phyloP scores from a whole-genome alignment of 2,888 invertebrate species.

The Latheticus oryzae region DNA sequence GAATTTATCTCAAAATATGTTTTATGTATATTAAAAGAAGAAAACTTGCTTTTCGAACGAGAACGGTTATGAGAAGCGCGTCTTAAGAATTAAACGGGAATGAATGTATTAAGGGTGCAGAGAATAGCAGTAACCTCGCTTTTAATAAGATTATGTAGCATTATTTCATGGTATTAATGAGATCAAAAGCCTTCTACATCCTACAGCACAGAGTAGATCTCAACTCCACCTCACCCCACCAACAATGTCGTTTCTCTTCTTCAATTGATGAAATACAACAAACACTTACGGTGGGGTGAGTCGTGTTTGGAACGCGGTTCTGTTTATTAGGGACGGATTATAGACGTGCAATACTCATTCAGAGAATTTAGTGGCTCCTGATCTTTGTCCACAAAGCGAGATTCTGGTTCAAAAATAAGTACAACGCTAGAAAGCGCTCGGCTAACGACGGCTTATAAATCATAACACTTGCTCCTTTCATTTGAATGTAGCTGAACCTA shows the following conservation, averaged over 20 bases:
- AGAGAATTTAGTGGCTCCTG: conserved; percentile 51
- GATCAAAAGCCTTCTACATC: conserved; percentile 79
- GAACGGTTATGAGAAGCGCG: conserved; percentile 49
- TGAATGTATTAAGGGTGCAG: conserved; percentile 67
- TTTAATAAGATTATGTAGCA: conserved; percentile 82
- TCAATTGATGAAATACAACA: conserved; percentile 52
- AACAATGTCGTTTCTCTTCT: conserved; percentile 55
- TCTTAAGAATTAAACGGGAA: conserved; percentile 66
- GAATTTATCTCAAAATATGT: conserved; percentile 30
- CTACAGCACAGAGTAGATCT: conserved; percentile 65
- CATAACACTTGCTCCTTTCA: conserved; percentile 57
- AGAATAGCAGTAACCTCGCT: conserved; percentile 75
- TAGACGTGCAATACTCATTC: conserved; percentile 51
- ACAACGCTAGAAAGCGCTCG: conserved; percentile 44
- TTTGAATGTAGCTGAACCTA: conserved; percentile 57
- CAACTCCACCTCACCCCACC: conserved; percentile 48
- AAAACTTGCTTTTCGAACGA: conserved; percentile 39
- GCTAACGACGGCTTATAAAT: conserved; percentile 58
- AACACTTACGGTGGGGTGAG: conserved; percentile 48
- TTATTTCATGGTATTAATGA: conserved; percentile 82
- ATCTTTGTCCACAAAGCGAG: conserved; percentile 55
- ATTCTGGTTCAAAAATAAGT: conserved; percentile 49
- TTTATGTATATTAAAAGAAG: conserved; percentile 31
- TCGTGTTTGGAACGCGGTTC: conserved; percentile 42
- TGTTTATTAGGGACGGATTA: conserved; percentile 50